Conservation (phyloP, 2,113 vertebrate species). For the Lasiurus cinereus region DNA sequence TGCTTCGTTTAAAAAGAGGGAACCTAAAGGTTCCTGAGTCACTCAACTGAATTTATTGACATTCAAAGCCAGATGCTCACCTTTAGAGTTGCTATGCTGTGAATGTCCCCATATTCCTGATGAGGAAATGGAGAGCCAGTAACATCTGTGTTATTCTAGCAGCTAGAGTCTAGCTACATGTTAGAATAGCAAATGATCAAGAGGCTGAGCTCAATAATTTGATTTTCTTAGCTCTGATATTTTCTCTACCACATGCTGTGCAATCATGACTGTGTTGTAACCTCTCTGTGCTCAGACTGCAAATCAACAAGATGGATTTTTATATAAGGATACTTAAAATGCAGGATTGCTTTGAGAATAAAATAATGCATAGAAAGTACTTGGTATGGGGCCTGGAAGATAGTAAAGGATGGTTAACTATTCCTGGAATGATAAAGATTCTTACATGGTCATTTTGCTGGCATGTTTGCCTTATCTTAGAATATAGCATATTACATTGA, state of each 20-base stretch:
- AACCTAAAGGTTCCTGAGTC: not conserved
- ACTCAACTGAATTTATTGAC: not conserved
- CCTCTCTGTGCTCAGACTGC: not conserved
- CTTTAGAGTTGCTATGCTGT: too few relatives aligned
- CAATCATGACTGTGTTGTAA: not conserved
- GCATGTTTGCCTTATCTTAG: not conserved
- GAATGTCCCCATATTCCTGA: not conserved
- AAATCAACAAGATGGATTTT: not conserved
- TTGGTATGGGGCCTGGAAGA: not conserved
- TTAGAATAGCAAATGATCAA: not conserved
- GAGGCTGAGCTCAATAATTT: not conserved
- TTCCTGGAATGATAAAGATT: not conserved
- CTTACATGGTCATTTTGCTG: not conserved
- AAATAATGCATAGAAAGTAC: not conserved
- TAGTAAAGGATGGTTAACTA: not conserved
- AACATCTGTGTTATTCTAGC: not conserved
- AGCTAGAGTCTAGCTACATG: not conserved
- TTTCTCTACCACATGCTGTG: not conserved
- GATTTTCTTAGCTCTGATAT: not conserved
- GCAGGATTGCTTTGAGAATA: not conserved
- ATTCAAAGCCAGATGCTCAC: not conserved
- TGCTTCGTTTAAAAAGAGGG: not conserved
- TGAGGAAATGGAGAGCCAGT: not conserved
- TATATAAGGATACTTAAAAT: not conserved
- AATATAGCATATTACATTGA: not conserved